Evolutionary conservation across 2,888 invertebrate genomes (phyloP).

Genomic region (Copidosoma aretas): DNA sequence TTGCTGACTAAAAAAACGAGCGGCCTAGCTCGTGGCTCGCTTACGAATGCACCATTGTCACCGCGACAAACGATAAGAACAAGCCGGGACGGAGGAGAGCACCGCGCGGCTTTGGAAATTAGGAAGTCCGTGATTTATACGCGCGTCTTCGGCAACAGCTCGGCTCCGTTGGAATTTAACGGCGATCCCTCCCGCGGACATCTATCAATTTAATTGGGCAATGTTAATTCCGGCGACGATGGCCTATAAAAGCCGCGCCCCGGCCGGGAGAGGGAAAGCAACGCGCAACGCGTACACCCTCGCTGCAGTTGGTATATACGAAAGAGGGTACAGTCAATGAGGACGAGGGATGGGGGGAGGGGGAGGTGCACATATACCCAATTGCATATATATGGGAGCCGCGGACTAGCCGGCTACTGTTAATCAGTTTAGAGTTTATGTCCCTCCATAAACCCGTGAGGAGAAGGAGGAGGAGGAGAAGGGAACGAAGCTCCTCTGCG

Average conservation of each 20-base stretch:
- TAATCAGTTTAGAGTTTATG: conserved; percentile 64
- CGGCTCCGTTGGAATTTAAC: conserved; percentile 51
- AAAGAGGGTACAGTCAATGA: neutral
- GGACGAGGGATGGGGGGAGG: conserved; percentile 39
- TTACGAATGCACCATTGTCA: neutral
- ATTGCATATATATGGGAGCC: conserved; percentile 58
- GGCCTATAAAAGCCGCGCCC: conserved; percentile 61
- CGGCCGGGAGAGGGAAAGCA: conserved; percentile 55
- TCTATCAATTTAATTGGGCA: conserved; percentile 63
- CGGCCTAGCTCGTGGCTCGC: neutral
- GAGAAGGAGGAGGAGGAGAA: conserved; percentile 1
- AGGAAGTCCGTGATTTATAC: conserved; percentile 48
- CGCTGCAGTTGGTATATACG: conserved; percentile 43
- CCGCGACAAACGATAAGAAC: neutral
- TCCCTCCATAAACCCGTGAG: conserved; percentile 57
- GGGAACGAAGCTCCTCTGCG: conserved; percentile 20
- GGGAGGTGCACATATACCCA: conserved; percentile 41
- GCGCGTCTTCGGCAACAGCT: conserved; percentile 47
- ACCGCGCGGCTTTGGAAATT: conserved; percentile 27
- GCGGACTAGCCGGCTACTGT: conserved; percentile 57
- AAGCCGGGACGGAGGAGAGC: neutral
- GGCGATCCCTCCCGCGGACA: conserved; percentile 50
- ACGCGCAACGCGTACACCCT: conserved; percentile 42
- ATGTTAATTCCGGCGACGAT: conserved; percentile 63
- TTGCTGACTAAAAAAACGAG: neutral